phyloP scores from a whole-genome alignment of 2,797 vertebrate species.

The Zenarchopterus dispar region DNA sequence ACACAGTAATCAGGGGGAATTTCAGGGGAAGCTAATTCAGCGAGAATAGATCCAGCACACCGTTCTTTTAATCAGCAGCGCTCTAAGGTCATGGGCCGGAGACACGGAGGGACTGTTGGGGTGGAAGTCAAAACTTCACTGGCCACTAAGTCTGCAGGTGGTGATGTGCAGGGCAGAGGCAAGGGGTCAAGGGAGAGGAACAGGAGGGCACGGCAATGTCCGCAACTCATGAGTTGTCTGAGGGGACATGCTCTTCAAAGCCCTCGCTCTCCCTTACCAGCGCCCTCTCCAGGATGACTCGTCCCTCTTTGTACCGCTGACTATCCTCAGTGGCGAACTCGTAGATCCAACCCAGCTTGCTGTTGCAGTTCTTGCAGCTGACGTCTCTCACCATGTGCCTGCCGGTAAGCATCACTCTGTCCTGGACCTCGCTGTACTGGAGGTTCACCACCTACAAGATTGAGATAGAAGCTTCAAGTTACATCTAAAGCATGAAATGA shows the following conservation, averaged over 20 bases:
- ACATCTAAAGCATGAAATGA: not conserved
- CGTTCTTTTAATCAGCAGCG: slow-evolving; percentile 50
- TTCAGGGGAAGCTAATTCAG: slow-evolving; percentile 42
- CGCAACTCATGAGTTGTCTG: slow-evolving; percentile 91
- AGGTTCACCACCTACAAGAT: slow-evolving; percentile 92
- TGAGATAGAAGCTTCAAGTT: slow-evolving; percentile 8
- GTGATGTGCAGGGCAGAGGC: slow-evolving; percentile 42
- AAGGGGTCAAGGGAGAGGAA: slow-evolving; percentile 27
- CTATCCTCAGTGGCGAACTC: slow-evolving; percentile 99
- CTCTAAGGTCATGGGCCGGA: slow-evolving; percentile 39
- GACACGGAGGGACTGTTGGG: slow-evolving; percentile 17
- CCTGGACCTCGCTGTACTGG: slow-evolving; percentile 98
- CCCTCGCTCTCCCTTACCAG: slow-evolving; percentile 97
- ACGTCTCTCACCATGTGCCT: slow-evolving; percentile 98
- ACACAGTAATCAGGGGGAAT: slow-evolving; percentile 28
- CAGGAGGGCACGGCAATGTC: slow-evolving; percentile 11
- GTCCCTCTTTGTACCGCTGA: slow-evolving; percentile 97
- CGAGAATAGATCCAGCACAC: slow-evolving; percentile 53
- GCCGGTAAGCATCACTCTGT: slow-evolving; percentile 97
- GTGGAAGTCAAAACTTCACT: slow-evolving; percentile 45
- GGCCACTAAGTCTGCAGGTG: slow-evolving; percentile 56
- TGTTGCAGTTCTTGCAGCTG: slow-evolving; percentile 99
- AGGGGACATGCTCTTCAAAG: slow-evolving; percentile 96
- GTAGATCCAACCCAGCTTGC: slow-evolving; percentile 99
- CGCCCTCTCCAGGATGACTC: slow-evolving; percentile 96